Evolutionary conservation across 2,888 invertebrate genomes (phyloP).

Genomic region (Euproctis similis): DNA sequence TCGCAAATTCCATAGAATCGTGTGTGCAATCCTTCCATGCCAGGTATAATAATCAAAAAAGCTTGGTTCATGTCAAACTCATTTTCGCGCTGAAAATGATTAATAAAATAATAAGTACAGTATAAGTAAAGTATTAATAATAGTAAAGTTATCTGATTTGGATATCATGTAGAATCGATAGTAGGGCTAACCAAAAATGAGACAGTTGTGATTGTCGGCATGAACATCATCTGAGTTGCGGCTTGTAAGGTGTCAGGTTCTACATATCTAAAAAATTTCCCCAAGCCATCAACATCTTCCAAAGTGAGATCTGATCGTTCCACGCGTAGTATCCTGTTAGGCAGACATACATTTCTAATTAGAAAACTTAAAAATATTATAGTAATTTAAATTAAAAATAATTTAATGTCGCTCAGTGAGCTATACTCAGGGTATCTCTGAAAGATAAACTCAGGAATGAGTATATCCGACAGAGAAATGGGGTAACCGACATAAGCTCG

Average conservation of each 20-base stretch:
- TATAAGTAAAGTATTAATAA: too few species aligned
- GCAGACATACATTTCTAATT: too few species aligned
- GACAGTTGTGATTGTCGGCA: conserved; percentile 12
- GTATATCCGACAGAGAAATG: too few species aligned
- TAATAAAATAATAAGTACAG: too few species aligned
- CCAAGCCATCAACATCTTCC: not conserved
- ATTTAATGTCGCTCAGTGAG: too few species aligned
- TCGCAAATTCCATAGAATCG: conserved; percentile 32
- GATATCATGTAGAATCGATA: too few species aligned
- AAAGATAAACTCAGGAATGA: too few species aligned
- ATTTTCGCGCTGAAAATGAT: conserved; percentile 30
- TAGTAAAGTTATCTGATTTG: too few species aligned
- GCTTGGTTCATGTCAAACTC: conserved; percentile 30
- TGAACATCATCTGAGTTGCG: conserved; percentile 8
- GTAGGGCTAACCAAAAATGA: conserved; percentile 4
- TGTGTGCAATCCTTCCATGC: conserved; percentile 36
- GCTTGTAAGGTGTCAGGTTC: conserved; percentile 14
- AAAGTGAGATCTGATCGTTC: conserved; percentile 2
- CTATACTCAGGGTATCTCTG: too few species aligned
- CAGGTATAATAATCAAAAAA: conserved; percentile 36
- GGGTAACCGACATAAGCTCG: too few species aligned
- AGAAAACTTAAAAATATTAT: too few species aligned
- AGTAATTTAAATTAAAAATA: too few species aligned
- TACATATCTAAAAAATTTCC: conserved; percentile 10
- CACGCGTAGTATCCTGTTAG: conserved; percentile 8